These are phyloP conservation scores for Bolborhynchus lineola DNA, from an alignment of 2,113 vertebrate genomes.

Conservation along the genomic window DNA sequence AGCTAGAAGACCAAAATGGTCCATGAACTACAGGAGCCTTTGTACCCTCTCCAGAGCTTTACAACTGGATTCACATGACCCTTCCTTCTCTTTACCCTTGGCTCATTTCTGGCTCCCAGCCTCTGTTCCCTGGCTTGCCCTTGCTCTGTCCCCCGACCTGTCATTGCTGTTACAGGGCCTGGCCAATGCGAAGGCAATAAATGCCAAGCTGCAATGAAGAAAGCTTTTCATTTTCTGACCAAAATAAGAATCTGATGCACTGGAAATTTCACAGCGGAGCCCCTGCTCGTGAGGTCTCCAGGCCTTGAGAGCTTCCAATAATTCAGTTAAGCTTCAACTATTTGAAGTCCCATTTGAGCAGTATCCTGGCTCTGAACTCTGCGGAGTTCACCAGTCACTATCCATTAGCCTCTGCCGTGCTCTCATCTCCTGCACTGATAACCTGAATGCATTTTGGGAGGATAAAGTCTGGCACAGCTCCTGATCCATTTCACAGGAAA, in stretches of 20 bases:
- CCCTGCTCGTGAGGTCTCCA: neutral
- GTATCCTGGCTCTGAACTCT: neutral
- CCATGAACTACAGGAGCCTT: neutral
- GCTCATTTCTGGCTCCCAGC: neutral
- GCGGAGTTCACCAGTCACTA: constrained; percentile 29
- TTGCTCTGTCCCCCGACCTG: neutral
- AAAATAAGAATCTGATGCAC: neutral
- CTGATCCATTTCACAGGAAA: neutral
- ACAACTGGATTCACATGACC: neutral
- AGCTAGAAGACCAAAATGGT: neutral
- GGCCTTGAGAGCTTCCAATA: neutral
- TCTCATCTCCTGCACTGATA: constrained; percentile 19
- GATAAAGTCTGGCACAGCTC: neutral
- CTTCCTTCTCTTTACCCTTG: neutral
- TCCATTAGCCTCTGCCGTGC: neutral
- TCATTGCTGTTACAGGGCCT: neutral
- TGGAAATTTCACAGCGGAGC: neutral
- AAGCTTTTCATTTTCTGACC: constrained; percentile 4
- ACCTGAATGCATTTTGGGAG: neutral
- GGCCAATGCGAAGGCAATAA: neutral
- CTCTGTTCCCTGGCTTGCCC: neutral
- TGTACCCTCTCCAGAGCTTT: neutral
- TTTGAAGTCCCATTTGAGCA: constrained; percentile 26
- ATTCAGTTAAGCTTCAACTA: constrained; percentile 19
- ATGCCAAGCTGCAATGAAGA: constrained; percentile 13